These are phyloP conservation scores for Champsocephalus gunnari DNA, from an alignment of 2,797 vertebrate genomes.

Conservation along the genomic window DNA sequence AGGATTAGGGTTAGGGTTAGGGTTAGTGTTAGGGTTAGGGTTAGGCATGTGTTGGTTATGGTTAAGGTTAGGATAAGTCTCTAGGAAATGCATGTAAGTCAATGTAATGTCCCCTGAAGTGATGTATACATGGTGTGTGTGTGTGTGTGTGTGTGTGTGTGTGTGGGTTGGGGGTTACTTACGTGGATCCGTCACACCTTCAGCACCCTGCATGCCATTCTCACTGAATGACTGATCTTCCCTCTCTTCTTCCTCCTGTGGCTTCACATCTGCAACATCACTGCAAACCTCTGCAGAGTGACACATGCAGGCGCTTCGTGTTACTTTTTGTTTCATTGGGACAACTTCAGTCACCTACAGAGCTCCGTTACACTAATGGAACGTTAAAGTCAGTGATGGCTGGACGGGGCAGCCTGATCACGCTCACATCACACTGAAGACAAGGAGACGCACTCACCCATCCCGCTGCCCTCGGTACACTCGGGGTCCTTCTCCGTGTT, in stretches of 20 bases:
- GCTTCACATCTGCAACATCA: slow-evolving; percentile 59
- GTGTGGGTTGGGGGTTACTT: slow-evolving; percentile 14
- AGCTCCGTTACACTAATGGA: not conserved
- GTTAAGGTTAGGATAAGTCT: too few relatives aligned
- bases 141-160: slow-evolving; percentile 10
- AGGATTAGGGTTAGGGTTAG: too few relatives aligned
- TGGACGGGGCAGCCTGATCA: slow-evolving; percentile 26
- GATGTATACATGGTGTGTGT: not conserved
- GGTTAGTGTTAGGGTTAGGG: too few relatives aligned
- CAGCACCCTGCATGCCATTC: slow-evolving; percentile 52
- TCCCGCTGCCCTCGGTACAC: slow-evolving; percentile 52
- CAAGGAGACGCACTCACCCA: slow-evolving; percentile 69
- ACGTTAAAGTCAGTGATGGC: not conserved
- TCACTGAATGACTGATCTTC: slow-evolving; percentile 47
- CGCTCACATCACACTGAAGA: not conserved
- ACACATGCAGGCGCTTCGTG: slow-evolving; percentile 14
- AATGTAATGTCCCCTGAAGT: too few relatives aligned
- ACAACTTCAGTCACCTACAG: not conserved
- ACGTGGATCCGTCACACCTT: slow-evolving; percentile 52
- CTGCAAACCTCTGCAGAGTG: slow-evolving; percentile 55
- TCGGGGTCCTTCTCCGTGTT: slow-evolving; percentile 59
- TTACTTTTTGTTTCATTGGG: slow-evolving; percentile 8
- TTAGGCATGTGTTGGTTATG: too few relatives aligned
- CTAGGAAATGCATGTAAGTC: too few relatives aligned
- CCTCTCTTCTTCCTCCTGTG: slow-evolving; percentile 60